Evolutionary conservation across 2,113 vertebrate genomes (phyloP), one percentile per base, ranked within the genome.

Genomic region (Himantopus leucocephalus): DNA sequence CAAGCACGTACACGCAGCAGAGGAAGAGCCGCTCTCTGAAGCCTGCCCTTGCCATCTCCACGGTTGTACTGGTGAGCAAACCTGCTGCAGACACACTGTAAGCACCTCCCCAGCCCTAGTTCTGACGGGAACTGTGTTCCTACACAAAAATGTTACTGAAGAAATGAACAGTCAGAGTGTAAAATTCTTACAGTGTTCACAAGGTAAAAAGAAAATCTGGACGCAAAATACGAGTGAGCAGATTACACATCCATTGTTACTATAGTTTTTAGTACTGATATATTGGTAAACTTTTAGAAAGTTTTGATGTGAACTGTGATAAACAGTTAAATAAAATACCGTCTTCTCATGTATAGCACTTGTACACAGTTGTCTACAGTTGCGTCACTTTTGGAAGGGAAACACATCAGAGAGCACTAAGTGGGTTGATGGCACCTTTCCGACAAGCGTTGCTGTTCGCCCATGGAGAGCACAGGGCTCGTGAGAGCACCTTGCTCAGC

Each of bases 21-120:
- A 71, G 58, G 64, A 84, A 75, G 52, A 64, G 52, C 62, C 56
- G 47, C 62, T 82, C 56, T 67, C 58, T 45, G 59, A 66, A 59
- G 56, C 56, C 56, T 24, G 52, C 78, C 52, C 23, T 67, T 7
- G 13, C 70, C 23, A 17, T 53, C 87, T 78, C 70, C n/a, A 20
- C 0, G 0, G 19, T 26, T 15, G 19, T 24, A 34, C 37, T 2
- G 5, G 5, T 23, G 56, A 85, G 39, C 20, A 59, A 78, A 79
- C 10, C 18, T 4, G 3, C 12, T 39, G 71, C 82, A 62, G 78
- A 29, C 1, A 2, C 39, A 11, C n/a, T 23, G 55, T 23, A 55
- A 90, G 70, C 41, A 55, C n/a, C 59, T 50, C 59, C 47, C 23
- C 52, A 47, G 37, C 29, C 34, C 60, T 3, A 0, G 22, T 50